Base-by-base conservation (phyloP, 2,888 invertebrate genomes). In the Cheilosia vernalis region DNA sequence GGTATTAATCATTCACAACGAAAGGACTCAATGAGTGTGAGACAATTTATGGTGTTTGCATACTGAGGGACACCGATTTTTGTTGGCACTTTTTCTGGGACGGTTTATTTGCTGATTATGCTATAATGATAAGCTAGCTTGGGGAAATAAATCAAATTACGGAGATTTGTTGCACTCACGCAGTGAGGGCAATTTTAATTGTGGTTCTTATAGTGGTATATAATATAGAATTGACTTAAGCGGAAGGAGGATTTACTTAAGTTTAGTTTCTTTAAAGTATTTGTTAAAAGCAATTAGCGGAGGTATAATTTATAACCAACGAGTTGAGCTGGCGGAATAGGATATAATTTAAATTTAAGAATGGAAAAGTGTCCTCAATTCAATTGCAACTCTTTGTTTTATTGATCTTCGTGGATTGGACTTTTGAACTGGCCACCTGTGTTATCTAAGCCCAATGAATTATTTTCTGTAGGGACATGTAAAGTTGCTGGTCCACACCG, bases 1-100 rank as follows among this genome's bases (percentile, higher is more conserved):
- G 37, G 53, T 51, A 78, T 83, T 78, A 83, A 83, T 83, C 72
- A 83, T 83, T 83, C 66, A 37, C 13, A 78, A 27, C 17, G 30
- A 56, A 55, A 66, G 53, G 30, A 72, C 60, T 33, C 24, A 21
- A 21, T 33, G 24, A 51, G 63, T 76, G 76, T 72, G 72, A 44
- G 82, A 82, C 72, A 78, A 72, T 78, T 78, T 72, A 51, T 42
- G 15, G 37, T 70, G 81, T 76, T 81, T 81, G 44, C 58, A 58
- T 44, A 42, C 21, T 15, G 27, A 6, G 24, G 51, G 72, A 61
- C 47, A 13, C 21, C 42, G 78, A 56, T 55, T 72, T 73, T 44
- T 55, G 3, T 64, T 64, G 30, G 55, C 56, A 47, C 9, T 13
- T 37, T 51, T 55, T 30, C 15, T 9, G 55, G 33, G 55, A 30